Conservation (phyloP, 2,797 vertebrate species). For the Sebastes glaucus region DNA sequence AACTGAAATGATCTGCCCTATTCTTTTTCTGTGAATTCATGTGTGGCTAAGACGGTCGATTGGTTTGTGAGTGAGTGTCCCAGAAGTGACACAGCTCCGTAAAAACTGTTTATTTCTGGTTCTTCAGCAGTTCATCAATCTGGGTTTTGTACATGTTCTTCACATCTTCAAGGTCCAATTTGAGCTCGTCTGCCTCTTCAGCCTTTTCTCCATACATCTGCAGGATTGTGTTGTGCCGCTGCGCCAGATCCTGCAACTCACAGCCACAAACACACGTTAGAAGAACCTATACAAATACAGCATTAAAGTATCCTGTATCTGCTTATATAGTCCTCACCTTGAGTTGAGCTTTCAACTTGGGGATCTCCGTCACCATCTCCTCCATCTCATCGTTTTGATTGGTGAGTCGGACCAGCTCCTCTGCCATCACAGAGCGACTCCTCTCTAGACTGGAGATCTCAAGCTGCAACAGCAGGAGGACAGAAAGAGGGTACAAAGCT, state of each 20-base stretch:
- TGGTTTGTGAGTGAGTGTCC: not conserved
- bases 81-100: not conserved
- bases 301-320: not conserved
- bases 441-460: slow-evolving; percentile 94
- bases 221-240: slow-evolving; percentile 98
- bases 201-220: slow-evolving; percentile 99
- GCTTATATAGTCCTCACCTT: slow-evolving; percentile 80
- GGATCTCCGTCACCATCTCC: slow-evolving; percentile 92
- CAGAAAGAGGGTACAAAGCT: not conserved
- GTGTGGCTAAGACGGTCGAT: slow-evolving; percentile 3
- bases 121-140: slow-evolving; percentile 95
- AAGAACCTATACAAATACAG: not conserved
- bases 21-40: slow-evolving; percentile 27
- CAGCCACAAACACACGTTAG: not conserved
- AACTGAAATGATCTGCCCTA: slow-evolving; percentile 3
- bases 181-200: slow-evolving; percentile 95
- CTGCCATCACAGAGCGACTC: slow-evolving; percentile 94
- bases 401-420: slow-evolving; percentile 95
- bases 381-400: slow-evolving; percentile 96
- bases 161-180: slow-evolving; percentile 96
- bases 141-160: slow-evolving; percentile 99
- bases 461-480: slow-evolving; percentile 75
- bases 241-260: slow-evolving; percentile 92
- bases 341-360: slow-evolving; percentile 88
- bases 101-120: slow-evolving; percentile 78